Percentiles rank a stretch among this genome's conserved stretches.
phyloP scores from a whole-genome alignment of 2,113 vertebrate species.

The Sinocyclocheilus grahami region DNA sequence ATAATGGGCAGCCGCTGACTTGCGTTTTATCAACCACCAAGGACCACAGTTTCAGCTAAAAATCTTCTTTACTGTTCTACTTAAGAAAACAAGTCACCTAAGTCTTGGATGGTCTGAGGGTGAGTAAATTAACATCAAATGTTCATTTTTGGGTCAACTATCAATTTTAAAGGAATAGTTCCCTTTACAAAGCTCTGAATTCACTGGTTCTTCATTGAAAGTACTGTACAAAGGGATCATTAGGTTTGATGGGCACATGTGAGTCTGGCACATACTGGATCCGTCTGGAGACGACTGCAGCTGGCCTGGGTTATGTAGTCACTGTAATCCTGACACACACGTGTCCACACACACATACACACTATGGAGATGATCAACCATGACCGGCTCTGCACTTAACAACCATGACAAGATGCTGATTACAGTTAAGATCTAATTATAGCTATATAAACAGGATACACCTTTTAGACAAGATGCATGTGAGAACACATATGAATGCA shows the following conservation, averaged over 20 bases:
- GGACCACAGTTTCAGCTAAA: no score
- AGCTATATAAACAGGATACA: conserved; percentile 22
- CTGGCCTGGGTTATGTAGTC: conserved; percentile 64
- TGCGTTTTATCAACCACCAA: no score
- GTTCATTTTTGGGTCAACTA: no score
- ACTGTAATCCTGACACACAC: conserved; percentile 51
- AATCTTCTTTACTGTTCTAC: no score
- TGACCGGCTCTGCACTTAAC: conserved; percentile 69
- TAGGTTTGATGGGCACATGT: conserved; percentile 41
- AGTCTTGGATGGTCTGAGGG: no score
- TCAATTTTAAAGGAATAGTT: not conserved
- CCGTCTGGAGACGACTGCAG: conserved; percentile 64
- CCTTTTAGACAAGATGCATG: not conserved
- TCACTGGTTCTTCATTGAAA: conserved; percentile 39
- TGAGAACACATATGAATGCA: not conserved
- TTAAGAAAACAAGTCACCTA: no score
- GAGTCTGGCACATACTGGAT: conserved; percentile 64
- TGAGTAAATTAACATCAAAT: no score
- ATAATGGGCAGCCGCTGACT: no score
- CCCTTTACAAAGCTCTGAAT: not conserved
- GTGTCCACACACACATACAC: no score
- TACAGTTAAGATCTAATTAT: conserved; percentile 36
- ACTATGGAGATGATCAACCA: conserved; percentile 65
- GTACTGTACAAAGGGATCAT: conserved; percentile 34
- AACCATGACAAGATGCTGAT: conserved; percentile 50